A percentile compares a stretch with the other conserved stretches of the same genome.
phyloP scores from a whole-genome alignment of 1,140 invertebrate genomes.

The Diploscapter pachys region DNA sequence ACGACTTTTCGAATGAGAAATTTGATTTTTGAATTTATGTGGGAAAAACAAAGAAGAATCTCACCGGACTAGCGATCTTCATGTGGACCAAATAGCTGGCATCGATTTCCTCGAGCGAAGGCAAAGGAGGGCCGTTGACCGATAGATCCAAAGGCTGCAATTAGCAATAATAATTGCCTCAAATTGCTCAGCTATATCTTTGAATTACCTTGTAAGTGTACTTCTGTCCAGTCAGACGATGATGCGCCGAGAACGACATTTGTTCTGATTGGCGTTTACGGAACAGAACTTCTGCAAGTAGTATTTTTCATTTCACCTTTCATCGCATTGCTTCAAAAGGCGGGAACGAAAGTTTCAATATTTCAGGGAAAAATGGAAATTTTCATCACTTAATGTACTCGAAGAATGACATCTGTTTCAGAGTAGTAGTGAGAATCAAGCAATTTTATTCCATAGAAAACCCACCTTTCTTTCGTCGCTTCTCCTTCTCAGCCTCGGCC shows the following conservation, averaged over 20 bases:
- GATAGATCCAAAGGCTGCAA: slow-evolving; percentile 70
- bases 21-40: not conserved
- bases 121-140: slow-evolving; percentile 72
- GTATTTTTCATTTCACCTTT: too few relatives aligned
- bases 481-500: slow-evolving; percentile 38
- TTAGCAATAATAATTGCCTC: slow-evolving; percentile 41
- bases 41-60: not conserved
- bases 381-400: too few relatives aligned
- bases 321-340: too few relatives aligned
- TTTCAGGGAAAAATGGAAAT: too few relatives aligned
- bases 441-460: slow-evolving; percentile 10
- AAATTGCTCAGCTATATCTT: too few relatives aligned
- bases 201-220: slow-evolving; percentile 12
- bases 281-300: not conserved
- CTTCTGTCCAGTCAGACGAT: slow-evolving; percentile 32
- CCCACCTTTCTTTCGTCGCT: slow-evolving; percentile 47
- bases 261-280: slow-evolving; percentile 27
- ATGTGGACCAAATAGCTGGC: slow-evolving; percentile 76
- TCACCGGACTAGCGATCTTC: slow-evolving; percentile 65
- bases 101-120: slow-evolving; percentile 68
- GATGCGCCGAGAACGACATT: slow-evolving; percentile 29
- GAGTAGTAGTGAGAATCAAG: slow-evolving; percentile 16
- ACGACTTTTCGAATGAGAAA: too few relatives aligned
- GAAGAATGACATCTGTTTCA: slow-evolving; percentile 55
- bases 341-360: too few relatives aligned